A percentile compares a stretch with the other conserved stretches of the same genome.
phyloP scores from a whole-genome alignment of 2,797 vertebrate genomes.

The Paratrypauchen microcephalus region DNA sequence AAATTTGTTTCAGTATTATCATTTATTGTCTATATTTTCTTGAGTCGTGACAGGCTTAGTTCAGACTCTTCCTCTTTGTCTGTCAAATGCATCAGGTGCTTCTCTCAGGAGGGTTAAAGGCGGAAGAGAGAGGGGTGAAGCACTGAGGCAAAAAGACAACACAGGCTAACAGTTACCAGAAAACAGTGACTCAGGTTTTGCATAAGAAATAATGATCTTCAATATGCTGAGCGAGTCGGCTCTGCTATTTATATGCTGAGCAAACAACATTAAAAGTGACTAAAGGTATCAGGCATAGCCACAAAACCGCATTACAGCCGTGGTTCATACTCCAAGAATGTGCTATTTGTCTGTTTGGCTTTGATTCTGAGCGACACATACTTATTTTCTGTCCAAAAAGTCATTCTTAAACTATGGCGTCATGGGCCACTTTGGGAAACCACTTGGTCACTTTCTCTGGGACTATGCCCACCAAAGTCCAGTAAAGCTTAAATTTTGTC shows the following conservation, averaged over 20 bases:
- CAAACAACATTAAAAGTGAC: slow-evolving; percentile 11
- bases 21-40: no score
- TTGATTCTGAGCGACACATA: slow-evolving; percentile 4
- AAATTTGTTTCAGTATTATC: no score
- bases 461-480: not conserved
- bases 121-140: slow-evolving; percentile 30
- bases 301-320: slow-evolving; percentile 2
- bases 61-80: slow-evolving; percentile 60
- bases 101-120: slow-evolving; percentile 55
- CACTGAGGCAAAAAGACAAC: slow-evolving; percentile 7
- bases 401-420: slow-evolving; percentile 6
- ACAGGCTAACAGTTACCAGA: slow-evolving; percentile 50
- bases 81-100: slow-evolving; percentile 70
- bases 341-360: slow-evolving; percentile 9
- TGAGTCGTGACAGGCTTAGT: not conserved
- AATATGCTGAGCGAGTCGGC: not conserved
- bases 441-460: slow-evolving; percentile 6
- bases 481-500: not conserved
- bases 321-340: slow-evolving; percentile 5
- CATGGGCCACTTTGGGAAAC: slow-evolving; percentile 3
- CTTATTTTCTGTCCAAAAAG: not conserved
- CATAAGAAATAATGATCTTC: slow-evolving; percentile 9
- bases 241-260: slow-evolving; percentile 4
- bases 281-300: slow-evolving; percentile 5
- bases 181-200: slow-evolving; percentile 33